Percentiles rank a stretch among this genome's conserved stretches.
These are phyloP conservation scores for Eristalis arbustorum DNA, from an alignment of 2,888 invertebrate species.

Conservation along the genomic window DNA sequence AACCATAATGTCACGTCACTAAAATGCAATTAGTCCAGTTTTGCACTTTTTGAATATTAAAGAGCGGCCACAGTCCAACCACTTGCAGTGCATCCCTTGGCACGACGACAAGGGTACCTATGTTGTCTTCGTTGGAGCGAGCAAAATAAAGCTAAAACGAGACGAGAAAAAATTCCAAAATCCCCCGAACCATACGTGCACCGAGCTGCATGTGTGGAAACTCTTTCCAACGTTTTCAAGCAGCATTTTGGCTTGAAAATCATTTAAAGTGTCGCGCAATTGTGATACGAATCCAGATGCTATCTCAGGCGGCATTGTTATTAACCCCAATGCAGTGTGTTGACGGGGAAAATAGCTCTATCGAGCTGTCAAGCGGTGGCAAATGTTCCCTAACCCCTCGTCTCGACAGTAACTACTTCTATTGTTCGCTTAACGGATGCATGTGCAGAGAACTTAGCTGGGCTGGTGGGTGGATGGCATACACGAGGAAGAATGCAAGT, in stretches of 20 bases:
- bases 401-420: background rate
- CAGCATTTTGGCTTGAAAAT: constrained; percentile 22
- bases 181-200: background rate
- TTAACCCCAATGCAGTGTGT: constrained; percentile 52
- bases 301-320: constrained; percentile 23
- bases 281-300: constrained; percentile 33
- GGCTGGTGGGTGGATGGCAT: background rate
- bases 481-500: constrained; percentile 37
- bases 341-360: constrained; percentile 53
- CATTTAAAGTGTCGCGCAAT: background rate
- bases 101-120: background rate
- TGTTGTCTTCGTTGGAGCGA: background rate
- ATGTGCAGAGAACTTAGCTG: constrained; percentile 42
- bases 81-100: background rate
- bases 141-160: background rate
- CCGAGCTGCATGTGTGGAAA: constrained; percentile 8
- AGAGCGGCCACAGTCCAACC: constrained; percentile 18
- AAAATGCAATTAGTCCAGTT: constrained; percentile 64
- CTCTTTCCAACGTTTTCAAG: constrained; percentile 11
- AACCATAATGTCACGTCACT: constrained; percentile 60
- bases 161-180: background rate
- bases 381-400: constrained; percentile 4
- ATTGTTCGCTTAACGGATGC: constrained; percentile 57
- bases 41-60: constrained; percentile 66
- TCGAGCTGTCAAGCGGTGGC: constrained; percentile 29